Evolutionary conservation across 2,797 vertebrate species (phyloP).

Genomic region (Corythornis leucogaster): DNA sequence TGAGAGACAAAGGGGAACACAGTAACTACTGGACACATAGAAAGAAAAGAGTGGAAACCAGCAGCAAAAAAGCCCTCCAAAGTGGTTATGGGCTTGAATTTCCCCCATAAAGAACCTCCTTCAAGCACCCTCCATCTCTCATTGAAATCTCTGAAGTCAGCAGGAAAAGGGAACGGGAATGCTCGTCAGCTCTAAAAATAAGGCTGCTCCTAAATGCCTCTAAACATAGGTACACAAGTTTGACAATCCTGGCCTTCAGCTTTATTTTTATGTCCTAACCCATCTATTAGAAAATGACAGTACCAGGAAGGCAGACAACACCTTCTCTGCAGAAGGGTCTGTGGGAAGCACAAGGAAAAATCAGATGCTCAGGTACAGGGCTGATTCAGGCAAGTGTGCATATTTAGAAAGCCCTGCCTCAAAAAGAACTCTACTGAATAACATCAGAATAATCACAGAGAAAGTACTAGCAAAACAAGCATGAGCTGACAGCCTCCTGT

Average conservation of each 20-base stretch:
- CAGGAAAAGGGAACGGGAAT: background rate
- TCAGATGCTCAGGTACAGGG: background rate
- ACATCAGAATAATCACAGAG: background rate
- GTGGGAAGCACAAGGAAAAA: background rate
- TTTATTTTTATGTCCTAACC: background rate
- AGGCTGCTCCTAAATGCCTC: background rate
- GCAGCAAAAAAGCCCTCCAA: background rate
- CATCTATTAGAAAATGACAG: constrained; percentile 39
- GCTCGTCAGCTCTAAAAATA: constrained; percentile 29
- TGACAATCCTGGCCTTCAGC: constrained; percentile 45
- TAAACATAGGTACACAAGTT: background rate
- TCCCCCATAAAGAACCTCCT: background rate
- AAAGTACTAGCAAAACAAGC: background rate
- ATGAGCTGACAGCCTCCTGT: background rate
- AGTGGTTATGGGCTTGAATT: background rate
- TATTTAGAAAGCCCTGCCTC: background rate
- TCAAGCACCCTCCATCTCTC: constrained; percentile 40
- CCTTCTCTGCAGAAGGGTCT: background rate
- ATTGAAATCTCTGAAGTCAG: constrained; percentile 60
- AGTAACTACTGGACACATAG: fast-evolving
- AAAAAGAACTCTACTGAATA: background rate
- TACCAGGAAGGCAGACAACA: background rate
- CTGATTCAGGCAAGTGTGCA: background rate
- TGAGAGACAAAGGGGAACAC: fast-evolving
- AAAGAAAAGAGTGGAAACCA: background rate